phyloP scores from a whole-genome alignment of 2,113 vertebrate genomes.

The Corythornis madagascariensis region DNA sequence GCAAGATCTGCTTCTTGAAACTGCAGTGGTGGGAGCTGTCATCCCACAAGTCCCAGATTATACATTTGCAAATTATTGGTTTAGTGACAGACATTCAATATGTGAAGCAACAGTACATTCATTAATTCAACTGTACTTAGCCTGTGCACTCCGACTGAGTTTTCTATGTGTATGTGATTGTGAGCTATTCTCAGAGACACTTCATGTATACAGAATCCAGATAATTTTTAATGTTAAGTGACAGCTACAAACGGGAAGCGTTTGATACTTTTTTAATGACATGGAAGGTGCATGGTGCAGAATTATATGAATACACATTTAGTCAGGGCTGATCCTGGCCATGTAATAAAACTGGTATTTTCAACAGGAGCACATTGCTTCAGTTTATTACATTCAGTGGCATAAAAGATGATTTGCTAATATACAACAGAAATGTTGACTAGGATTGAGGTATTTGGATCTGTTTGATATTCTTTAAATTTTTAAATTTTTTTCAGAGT shows the following conservation, averaged over 20 bases:
- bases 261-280: background rate
- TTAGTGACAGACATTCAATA: conserved; percentile 28
- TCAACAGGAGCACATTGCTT: background rate
- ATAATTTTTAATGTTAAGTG: background rate
- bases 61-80: background rate
- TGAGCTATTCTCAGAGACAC: background rate
- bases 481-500: background rate
- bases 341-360: background rate
- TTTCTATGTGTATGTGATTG: background rate
- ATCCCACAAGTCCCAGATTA: background rate
- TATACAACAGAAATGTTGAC: background rate
- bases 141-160: background rate
- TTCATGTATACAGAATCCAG: background rate
- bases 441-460: background rate
- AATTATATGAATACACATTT: background rate
- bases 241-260: background rate
- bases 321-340: background rate
- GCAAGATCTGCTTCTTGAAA: conserved; percentile 2
- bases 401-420: background rate
- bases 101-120: conserved; percentile 10
- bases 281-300: background rate
- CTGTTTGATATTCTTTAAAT: background rate
- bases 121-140: conserved; percentile 37
- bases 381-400: background rate
- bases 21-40: background rate